These are phyloP conservation scores for Corythaeola cristata DNA, from an alignment of 2,113 vertebrate species.

Conservation along the genomic window DNA sequence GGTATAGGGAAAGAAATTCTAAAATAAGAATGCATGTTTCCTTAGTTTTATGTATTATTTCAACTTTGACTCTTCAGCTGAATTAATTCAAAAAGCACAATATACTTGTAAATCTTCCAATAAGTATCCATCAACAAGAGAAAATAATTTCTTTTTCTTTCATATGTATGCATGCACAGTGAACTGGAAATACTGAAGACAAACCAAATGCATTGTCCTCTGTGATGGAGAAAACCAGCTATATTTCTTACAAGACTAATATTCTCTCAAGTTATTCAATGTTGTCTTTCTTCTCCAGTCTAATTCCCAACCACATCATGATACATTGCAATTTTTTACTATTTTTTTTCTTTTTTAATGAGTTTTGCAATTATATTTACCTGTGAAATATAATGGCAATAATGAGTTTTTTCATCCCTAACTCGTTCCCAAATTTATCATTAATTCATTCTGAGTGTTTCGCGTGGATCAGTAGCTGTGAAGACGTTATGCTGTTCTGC, in stretches of 20 bases:
- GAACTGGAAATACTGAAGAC: background rate
- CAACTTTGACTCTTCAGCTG: background rate
- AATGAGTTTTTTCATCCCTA: background rate
- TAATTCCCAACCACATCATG: background rate
- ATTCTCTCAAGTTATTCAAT: background rate
- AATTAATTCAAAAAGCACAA: background rate
- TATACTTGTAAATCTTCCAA: background rate
- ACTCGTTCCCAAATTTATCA: background rate
- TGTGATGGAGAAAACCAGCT: background rate
- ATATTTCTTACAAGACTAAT: background rate
- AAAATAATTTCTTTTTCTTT: background rate
- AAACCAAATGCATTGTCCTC: background rate
- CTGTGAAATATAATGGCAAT: background rate
- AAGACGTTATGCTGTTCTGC: background rate
- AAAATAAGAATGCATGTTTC: background rate
- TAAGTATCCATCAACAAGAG: background rate
- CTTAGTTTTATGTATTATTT: constrained; percentile 5
- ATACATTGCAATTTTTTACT: background rate
- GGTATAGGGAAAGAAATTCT: background rate
- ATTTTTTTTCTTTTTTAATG: background rate
- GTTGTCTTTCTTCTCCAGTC: background rate
- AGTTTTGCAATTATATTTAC: background rate
- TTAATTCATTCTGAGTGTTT: background rate
- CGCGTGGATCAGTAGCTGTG: background rate
- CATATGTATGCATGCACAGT: background rate